These are phyloP conservation scores for Hanleya hanleyi DNA, from an alignment of 2,888 invertebrate species.

Conservation along the genomic window DNA sequence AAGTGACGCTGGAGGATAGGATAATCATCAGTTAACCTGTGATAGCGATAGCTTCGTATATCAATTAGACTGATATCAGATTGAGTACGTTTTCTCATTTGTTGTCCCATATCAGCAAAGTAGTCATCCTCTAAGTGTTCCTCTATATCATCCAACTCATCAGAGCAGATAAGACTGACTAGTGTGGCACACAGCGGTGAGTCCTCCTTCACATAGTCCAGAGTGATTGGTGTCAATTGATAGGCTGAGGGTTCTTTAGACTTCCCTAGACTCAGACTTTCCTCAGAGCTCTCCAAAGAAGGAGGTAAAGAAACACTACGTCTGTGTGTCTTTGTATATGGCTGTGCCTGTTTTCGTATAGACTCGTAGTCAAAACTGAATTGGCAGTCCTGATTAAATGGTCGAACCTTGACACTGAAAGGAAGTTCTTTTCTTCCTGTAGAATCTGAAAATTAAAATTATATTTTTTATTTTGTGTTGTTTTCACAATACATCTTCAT, in stretches of 20 bases:
- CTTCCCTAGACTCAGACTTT: constrained; percentile 9
- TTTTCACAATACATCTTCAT: no score
- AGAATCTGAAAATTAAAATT: constrained; percentile 41
- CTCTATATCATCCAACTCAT: constrained; percentile 62
- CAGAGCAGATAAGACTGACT: constrained; percentile 64
- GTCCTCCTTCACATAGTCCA: constrained; percentile 65
- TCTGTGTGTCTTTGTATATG: constrained; percentile 16
- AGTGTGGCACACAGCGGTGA: constrained; percentile 66
- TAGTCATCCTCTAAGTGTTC: constrained; percentile 54
- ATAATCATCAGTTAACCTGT: constrained; percentile 59
- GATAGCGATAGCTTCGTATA: constrained; percentile 66
- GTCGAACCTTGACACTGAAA: constrained; percentile 46
- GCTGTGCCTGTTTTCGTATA: background rate
- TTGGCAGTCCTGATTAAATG: constrained; percentile 44
- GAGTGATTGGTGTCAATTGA: constrained; percentile 57
- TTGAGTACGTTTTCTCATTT: background rate
- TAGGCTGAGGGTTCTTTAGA: constrained; percentile 35
- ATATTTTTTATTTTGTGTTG: no score
- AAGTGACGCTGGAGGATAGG: constrained; percentile 63
- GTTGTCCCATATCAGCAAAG: constrained; percentile 37
- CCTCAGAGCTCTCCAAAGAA: constrained; percentile 15
- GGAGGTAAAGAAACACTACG: constrained; percentile 28
- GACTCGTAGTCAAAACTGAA: constrained; percentile 51
- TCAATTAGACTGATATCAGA: constrained; percentile 65
- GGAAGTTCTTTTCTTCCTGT: constrained; percentile 44